Conservation (phyloP, 2,797 vertebrate genomes). For the Myotis daubentonii region DNA sequence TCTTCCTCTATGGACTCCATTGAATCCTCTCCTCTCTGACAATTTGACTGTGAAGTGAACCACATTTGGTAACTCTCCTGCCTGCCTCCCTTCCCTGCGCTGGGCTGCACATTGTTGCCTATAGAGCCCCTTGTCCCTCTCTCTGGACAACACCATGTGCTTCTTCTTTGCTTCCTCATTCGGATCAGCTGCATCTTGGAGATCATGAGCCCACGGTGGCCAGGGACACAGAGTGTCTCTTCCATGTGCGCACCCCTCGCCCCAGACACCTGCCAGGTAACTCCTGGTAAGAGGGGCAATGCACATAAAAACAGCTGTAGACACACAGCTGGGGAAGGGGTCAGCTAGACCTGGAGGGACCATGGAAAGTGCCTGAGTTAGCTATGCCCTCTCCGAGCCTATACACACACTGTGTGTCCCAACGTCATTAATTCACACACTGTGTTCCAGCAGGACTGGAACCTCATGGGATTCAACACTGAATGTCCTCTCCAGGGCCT, state of each 20-base stretch:
- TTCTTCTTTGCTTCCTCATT: not conserved
- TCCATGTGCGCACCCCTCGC: fast-evolving
- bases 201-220: not conserved
- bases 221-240: not conserved
- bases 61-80: not conserved
- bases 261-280: not conserved
- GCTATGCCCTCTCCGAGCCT: not conserved
- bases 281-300: not conserved
- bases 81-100: not conserved
- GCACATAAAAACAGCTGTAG: not conserved
- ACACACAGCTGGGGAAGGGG: not conserved
- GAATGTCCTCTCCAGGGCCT: not conserved
- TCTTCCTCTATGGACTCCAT: not conserved
- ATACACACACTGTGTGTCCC: fast-evolving
- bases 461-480: not conserved
- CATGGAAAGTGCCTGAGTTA: not conserved
- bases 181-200: not conserved
- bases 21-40: not conserved
- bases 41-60: not conserved
- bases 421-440: no score
- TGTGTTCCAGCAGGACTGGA: not conserved
- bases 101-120: no score
- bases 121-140: not conserved
- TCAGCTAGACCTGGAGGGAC: not conserved
- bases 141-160: not conserved